Base-by-base conservation (phyloP, 2,888 invertebrate species). In the Zelleria hepariella region DNA sequence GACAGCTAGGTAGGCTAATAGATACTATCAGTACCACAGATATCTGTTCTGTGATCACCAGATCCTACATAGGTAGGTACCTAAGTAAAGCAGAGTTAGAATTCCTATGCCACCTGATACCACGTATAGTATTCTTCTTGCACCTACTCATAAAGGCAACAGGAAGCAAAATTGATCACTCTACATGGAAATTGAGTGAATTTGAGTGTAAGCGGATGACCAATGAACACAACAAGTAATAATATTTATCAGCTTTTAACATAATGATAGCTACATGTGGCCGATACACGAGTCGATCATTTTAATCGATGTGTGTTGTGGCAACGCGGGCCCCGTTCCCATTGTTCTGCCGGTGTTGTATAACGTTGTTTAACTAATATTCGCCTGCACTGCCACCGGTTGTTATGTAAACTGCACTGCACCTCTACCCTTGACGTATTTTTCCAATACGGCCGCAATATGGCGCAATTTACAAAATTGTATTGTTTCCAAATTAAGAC, bases 341-440 rank as follows among this genome's bases (percentile, higher is more conserved):
- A 85, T 87, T 87, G 86, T 87, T 85, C 82, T 68, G 68, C 65
- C 69, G 69, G 69, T 71, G 76, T 84, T 85, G 77, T 81, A 77
- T 80, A 84, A 85, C 74, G 64, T 62, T 80, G 78, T 86, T 86
- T 86, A 72, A 72, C 76, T 86, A 87, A 87, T 80, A 86, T 76
- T 73, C 64, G 68, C 74, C 74, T 68, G 67, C 70, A 70, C 72
- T 82, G 84, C 84, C 80, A 75, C 75, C 76, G 68, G 76, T 77
- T 64, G 65, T 68, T 72, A 67, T 76, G 75, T 79, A 80, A 84
- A 82, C 82, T 32, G 42, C 52, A 27, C n/a, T n/a, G n/a, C n/a
- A n/a, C n/a, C n/a, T n/a, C n/a, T n/a, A n/a, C n/a, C n/a, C n/a
- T n/a, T n/a, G n/a, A n/a, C n/a, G n/a, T n/a, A n/a, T n/a, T n/a